These are phyloP conservation scores for Melanogrammus aeglefinus DNA, from an alignment of 2,797 vertebrate genomes.

Conservation along the genomic window DNA sequence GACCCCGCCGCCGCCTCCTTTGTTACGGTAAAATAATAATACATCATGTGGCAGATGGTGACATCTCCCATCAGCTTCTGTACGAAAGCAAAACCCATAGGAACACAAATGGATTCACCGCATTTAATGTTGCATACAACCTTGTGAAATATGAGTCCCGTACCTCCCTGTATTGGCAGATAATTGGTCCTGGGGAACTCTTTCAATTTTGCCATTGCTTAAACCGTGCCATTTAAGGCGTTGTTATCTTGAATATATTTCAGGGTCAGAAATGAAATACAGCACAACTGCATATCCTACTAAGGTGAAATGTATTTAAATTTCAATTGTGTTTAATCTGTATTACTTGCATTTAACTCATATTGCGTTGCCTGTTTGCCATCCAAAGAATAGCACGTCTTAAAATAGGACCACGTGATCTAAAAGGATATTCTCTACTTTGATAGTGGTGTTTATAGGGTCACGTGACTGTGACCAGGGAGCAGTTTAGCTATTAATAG, in stretches of 20 bases:
- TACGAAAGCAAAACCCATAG: no score
- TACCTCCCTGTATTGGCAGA: no score
- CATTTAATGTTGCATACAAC: no score
- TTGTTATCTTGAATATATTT: not conserved
- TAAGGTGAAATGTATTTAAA: not conserved
- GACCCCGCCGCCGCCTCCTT: slow-evolving; percentile 97
- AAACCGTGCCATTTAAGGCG: not conserved
- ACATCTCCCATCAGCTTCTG: not conserved
- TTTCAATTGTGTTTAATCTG: not conserved
- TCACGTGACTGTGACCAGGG: not conserved
- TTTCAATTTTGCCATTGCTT: not conserved
- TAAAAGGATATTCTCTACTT: not conserved
- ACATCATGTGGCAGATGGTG: not conserved
- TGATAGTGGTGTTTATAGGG: slow-evolving; percentile 3
- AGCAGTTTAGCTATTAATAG: slow-evolving; percentile 1
- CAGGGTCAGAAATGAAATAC: not conserved
- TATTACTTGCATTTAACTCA: not conserved
- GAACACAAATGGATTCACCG: not conserved
- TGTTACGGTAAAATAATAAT: slow-evolving; percentile 80
- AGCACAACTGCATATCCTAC: not conserved
- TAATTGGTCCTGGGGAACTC: not conserved
- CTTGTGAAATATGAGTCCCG: no score
- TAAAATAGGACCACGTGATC: not conserved
- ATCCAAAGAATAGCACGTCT: not conserved
- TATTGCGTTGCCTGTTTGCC: not conserved